Base-by-base conservation (phyloP, 2,888 invertebrate genomes). In the Argynnis bischoffii region DNA sequence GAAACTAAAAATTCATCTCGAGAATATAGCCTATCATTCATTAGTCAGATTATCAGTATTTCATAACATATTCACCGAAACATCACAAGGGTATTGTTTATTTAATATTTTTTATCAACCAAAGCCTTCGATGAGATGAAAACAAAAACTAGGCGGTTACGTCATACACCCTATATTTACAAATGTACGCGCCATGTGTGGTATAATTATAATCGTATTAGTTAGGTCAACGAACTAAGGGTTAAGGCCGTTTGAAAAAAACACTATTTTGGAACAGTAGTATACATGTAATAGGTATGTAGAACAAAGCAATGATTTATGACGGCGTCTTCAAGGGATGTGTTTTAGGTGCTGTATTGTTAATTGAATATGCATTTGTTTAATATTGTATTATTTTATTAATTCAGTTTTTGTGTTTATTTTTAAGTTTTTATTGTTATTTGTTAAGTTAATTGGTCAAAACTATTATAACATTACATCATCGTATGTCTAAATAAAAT, bases 141-240 rank as follows among this genome's bases (percentile, higher is more conserved):
- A 69, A 72, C 70, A 76, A 74, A 73, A 74, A 76, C 68, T 69
- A 65, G 55, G 6, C 26, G 48, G 81, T 85, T 87, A 85, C 88
- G 86, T 87, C 88, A 88, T 81, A 83, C 72, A 79, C 76, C 79
- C 82, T 82, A 79, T 89, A 88, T 90, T 90, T 90, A 90, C 90
- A 86, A 85, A 86, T 85, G 83, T 79, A 79, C 76, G 74, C 80
- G 78, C 74, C 76, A 75, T 75, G 75, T 75, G 77, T 72, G 75
- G 73, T 89, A 82, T 89, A 92, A 92, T 92, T 92, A 92, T 91
- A 92, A 92, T 87, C 82, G 83, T 86, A 92, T 92, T 91, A 92
- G 90, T 84, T 83, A 83, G 92, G 90, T 91, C 91, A 86, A 79
- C 74, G 89, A 71, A 82, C 91, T 76, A 70, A 71, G 81, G 86